Conservation (phyloP, 53 echinoderm and acorn worm species). For the Henricia sp. region DNA sequence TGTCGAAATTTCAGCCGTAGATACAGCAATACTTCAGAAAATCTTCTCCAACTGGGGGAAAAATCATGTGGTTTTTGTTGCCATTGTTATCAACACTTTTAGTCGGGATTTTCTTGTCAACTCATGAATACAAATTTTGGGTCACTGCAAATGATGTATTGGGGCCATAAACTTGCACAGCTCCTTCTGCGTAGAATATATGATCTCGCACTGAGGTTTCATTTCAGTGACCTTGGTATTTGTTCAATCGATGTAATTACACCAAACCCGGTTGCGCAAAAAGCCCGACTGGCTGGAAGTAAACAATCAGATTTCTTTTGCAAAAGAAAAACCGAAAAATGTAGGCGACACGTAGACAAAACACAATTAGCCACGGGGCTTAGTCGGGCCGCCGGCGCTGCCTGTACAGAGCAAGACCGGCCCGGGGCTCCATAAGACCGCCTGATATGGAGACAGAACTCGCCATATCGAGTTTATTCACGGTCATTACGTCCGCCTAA, state of each 20-base stretch:
- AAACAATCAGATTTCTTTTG: background rate
- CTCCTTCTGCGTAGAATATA: too few relatives aligned
- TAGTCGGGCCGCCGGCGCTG: background rate
- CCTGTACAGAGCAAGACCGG: background rate
- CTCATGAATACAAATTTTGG: too few relatives aligned
- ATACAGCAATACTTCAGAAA: too few relatives aligned
- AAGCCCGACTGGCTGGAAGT: too few relatives aligned
- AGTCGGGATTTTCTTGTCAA: too few relatives aligned
- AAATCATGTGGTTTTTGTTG: too few relatives aligned
- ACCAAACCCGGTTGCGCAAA: constrained; percentile 7
- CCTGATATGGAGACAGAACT: background rate
- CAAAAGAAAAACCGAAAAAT: background rate
- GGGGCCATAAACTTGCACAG: too few relatives aligned
- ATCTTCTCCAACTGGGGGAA: too few relatives aligned
- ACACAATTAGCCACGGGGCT: constrained; percentile 17
- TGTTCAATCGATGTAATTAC: constrained; percentile 35
- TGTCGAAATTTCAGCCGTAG: too few relatives aligned
- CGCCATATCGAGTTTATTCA: constrained; percentile 53
- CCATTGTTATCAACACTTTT: too few relatives aligned
- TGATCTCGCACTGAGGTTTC: background rate
- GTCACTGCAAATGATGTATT: too few relatives aligned
- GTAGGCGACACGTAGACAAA: constrained; percentile 39
- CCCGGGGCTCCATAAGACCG: too few relatives aligned
- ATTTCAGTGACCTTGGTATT: background rate
- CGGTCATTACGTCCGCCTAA: constrained; percentile 57